Evolutionary conservation across 2,797 vertebrate species (phyloP).

Genomic region (Fistularia tabacaria): DNA sequence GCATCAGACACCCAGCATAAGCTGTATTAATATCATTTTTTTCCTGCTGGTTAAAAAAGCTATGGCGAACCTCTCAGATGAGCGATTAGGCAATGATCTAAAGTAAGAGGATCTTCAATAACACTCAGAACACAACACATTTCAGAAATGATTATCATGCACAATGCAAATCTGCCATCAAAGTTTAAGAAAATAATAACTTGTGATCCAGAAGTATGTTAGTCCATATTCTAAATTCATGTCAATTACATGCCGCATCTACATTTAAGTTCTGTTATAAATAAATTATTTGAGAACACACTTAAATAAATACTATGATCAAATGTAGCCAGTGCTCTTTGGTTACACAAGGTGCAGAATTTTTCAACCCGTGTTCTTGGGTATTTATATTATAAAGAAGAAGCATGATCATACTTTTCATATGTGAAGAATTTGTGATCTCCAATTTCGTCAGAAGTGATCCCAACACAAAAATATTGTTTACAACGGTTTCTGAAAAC

Average conservation of each 20-base stretch:
- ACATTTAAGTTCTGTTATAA: slow-evolving; percentile 15
- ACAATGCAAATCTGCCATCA: slow-evolving; percentile 19
- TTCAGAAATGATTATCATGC: slow-evolving; percentile 22
- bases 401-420: too few relatives aligned
- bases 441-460: too few relatives aligned
- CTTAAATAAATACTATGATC: slow-evolving; percentile 61
- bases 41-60: not conserved
- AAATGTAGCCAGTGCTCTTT: slow-evolving; percentile 57
- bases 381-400: not conserved
- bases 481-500: too few relatives aligned
- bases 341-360: slow-evolving; percentile 50
- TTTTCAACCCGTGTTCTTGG: not conserved
- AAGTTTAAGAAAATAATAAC: slow-evolving; percentile 7
- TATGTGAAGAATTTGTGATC: too few relatives aligned
- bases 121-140: slow-evolving; percentile 12
- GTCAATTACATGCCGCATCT: slow-evolving; percentile 40
- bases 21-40: too few relatives aligned
- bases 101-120: slow-evolving; percentile 20
- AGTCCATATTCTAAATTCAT: slow-evolving; percentile 15
- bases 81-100: not conserved
- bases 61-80: slow-evolving; percentile 19
- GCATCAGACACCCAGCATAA: not conserved
- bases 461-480: too few relatives aligned
- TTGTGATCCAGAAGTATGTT: slow-evolving; percentile 24
- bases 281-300: slow-evolving; percentile 44